Percentiles rank a stretch among this genome's conserved stretches.
Conservation (phyloP, 2,113 vertebrate species). For the Chloebia gouldiae region DNA sequence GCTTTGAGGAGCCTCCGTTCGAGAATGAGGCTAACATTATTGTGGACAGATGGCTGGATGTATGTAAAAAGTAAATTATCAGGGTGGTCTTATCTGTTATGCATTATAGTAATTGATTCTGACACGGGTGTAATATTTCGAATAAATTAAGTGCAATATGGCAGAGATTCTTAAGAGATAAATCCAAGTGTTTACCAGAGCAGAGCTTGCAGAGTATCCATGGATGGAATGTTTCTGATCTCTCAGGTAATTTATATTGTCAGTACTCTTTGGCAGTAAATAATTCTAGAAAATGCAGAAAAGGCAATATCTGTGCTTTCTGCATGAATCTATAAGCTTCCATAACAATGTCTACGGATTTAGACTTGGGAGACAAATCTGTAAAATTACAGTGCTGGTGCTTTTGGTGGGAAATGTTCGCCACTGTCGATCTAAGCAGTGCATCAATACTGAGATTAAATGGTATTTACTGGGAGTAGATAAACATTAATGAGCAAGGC, state of each 20-base stretch:
- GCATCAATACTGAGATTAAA: constrained; percentile 59
- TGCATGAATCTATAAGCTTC: neutral
- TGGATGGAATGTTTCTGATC: neutral
- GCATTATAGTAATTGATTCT: constrained; percentile 62
- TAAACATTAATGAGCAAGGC: constrained; percentile 53
- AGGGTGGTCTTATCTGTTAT: constrained; percentile 54
- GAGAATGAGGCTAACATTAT: constrained; percentile 87
- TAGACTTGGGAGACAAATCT: neutral
- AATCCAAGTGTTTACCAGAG: constrained; percentile 34
- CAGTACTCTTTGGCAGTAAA: neutral
- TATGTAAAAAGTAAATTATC: constrained; percentile 74
- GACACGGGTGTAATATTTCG: constrained; percentile 13
- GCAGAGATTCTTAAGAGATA: neutral
- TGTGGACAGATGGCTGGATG: constrained; percentile 95
- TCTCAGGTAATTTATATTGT: neutral
- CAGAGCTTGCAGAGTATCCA: neutral
- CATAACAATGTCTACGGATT: neutral
- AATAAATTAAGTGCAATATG: constrained; percentile 42
- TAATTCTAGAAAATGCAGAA: neutral
- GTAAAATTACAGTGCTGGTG: neutral
- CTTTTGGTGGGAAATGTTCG: neutral
- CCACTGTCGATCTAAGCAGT: neutral
- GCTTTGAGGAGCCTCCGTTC: constrained; percentile 83
- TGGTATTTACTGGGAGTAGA: constrained; percentile 58
- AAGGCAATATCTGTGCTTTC: neutral